Conservation (phyloP, 2,888 invertebrate genomes). For the Erpobdella octoculata region DNA sequence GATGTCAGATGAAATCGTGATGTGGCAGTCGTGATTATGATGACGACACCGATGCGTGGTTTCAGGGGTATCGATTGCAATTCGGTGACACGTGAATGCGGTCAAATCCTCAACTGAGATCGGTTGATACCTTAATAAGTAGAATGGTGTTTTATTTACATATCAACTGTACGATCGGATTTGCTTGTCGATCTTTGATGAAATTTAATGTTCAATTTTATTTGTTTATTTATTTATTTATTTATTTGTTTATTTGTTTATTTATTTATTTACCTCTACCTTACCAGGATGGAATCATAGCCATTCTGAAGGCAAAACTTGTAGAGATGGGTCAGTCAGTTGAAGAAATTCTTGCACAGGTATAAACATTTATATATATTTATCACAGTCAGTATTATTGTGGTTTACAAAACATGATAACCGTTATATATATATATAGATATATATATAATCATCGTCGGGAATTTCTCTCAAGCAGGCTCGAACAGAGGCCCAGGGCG, state of each 20-base stretch:
- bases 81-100: too few species aligned
- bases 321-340: slow-evolving; percentile 27
- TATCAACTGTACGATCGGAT: too few species aligned
- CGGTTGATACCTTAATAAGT: too few species aligned
- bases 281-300: slow-evolving; percentile 25
- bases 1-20: too few species aligned
- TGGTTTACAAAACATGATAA: not conserved
- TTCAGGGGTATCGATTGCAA: too few species aligned
- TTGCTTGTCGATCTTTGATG: too few species aligned
- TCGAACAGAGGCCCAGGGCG: not conserved
- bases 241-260: not conserved
- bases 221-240: not conserved
- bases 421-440: not conserved
- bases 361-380: not conserved
- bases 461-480: too few species aligned
- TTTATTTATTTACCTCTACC: not conserved
- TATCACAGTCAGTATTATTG: not conserved
- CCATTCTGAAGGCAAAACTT: slow-evolving; percentile 20
- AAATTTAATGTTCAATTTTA: too few species aligned
- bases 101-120: too few species aligned
- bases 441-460: not conserved
- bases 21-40: too few species aligned
- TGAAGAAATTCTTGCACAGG: slow-evolving; percentile 24
- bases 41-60: too few species aligned
- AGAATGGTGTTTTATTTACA: too few species aligned